These are phyloP conservation scores for Sialis lutaria DNA, from an alignment of 2,888 invertebrate genomes.

Conservation along the genomic window DNA sequence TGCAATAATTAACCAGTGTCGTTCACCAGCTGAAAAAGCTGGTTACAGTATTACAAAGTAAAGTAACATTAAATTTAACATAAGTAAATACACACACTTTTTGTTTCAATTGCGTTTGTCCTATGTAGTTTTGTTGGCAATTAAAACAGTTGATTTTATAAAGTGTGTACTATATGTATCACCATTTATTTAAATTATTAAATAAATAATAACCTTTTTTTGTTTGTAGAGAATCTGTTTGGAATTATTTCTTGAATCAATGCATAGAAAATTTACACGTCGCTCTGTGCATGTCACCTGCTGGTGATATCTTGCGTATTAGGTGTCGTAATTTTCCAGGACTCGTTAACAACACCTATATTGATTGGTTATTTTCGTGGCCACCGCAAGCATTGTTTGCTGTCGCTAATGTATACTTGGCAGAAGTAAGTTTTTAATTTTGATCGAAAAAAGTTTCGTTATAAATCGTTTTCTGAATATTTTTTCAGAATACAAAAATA, in stretches of 20 bases:
- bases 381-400: constrained; percentile 76
- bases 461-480: background rate
- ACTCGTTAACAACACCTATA: constrained; percentile 77
- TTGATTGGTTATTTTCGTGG: constrained; percentile 93
- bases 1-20: constrained; percentile 48
- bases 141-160: background rate
- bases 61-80: constrained; percentile 6
- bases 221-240: constrained; percentile 55
- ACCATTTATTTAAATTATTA: background rate
- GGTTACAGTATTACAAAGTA: constrained; percentile 59
- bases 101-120: background rate
- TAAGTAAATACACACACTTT: too few species aligned
- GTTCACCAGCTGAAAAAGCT: constrained; percentile 48
- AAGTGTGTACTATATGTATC: background rate
- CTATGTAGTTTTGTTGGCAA: background rate
- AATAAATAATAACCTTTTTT: background rate
- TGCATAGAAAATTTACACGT: constrained; percentile 76
- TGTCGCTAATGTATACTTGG: constrained; percentile 69
- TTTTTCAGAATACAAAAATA: constrained; percentile 39
- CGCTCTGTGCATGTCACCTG: constrained; percentile 80
- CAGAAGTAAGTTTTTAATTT: constrained; percentile 44
- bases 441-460: background rate
- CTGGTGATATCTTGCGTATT: constrained; percentile 64
- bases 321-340: constrained; percentile 84
- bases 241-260: constrained; percentile 65